Conservation (phyloP, 2,113 vertebrate species). For the Myxocyprinus asiaticus region DNA sequence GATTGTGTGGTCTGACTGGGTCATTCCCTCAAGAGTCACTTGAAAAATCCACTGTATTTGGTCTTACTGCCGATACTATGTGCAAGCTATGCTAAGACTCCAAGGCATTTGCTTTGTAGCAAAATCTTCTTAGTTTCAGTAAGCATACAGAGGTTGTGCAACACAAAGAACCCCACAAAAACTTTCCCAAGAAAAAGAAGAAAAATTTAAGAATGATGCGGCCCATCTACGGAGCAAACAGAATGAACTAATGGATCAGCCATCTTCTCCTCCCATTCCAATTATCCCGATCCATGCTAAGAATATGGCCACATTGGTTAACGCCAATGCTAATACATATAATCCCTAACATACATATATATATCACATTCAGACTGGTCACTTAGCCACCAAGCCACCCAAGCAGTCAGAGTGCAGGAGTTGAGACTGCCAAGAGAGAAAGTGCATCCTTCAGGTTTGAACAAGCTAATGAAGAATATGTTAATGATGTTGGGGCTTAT, state of each 20-base stretch:
- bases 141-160: constrained; percentile 77
- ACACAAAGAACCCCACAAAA: constrained; percentile 82
- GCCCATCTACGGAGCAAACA: constrained; percentile 85
- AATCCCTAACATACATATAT: constrained; percentile 89
- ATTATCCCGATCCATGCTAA: constrained; percentile 83
- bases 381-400: constrained; percentile 91
- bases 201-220: constrained; percentile 76
- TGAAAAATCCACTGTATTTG: constrained; percentile 75
- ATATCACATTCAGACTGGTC: constrained; percentile 80
- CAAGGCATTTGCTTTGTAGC: constrained; percentile 77
- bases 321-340: constrained; percentile 81
- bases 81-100: constrained; percentile 62
- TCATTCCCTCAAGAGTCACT: constrained; percentile 86
- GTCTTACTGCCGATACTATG: constrained; percentile 49
- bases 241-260: constrained; percentile 82
- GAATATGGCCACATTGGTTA: constrained; percentile 81
- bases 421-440: constrained; percentile 76
- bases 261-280: constrained; percentile 85
- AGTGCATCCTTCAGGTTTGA: constrained; percentile 77
- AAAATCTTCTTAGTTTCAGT: constrained; percentile 76
- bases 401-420: constrained; percentile 78
- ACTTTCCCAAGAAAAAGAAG: constrained; percentile 63
- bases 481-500: constrained; percentile 83
- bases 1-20: constrained; percentile 81
- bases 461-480: constrained; percentile 87